Evolutionary conservation across 2,888 invertebrate genomes (phyloP).

Genomic region (Lucinisca nassula): DNA sequence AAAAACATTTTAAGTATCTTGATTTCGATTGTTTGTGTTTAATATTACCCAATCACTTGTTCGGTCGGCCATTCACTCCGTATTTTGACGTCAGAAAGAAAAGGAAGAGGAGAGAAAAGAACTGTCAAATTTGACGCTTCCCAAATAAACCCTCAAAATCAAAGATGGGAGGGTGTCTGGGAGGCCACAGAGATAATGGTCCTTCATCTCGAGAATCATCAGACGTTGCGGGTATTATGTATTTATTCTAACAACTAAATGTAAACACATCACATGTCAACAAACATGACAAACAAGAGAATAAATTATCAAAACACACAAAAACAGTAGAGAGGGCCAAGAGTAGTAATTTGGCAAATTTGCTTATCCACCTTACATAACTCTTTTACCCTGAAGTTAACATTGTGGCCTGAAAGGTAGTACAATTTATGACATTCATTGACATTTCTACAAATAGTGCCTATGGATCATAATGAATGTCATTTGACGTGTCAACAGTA

Average conservation of each 20-base stretch:
- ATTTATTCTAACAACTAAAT: background rate
- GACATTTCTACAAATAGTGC: too few species aligned
- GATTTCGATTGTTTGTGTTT: too few species aligned
- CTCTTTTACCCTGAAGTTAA: too few species aligned
- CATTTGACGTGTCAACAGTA: too few species aligned
- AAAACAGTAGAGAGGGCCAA: too few species aligned
- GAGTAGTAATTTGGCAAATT: too few species aligned
- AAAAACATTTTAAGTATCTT: too few species aligned
- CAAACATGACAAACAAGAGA: background rate
- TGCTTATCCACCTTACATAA: too few species aligned
- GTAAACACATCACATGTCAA: background rate
- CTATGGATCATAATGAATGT: too few species aligned
- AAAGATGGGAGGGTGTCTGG: slow-evolving; percentile 87
- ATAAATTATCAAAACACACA: background rate
- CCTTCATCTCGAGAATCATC: slow-evolving; percentile 86
- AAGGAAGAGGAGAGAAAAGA: background rate
- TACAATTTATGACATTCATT: too few species aligned
- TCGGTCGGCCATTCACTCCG: background rate
- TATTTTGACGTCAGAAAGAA: slow-evolving; percentile 16
- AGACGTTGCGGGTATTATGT: slow-evolving; percentile 84
- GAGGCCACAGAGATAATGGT: slow-evolving; percentile 84
- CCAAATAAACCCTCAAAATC: slow-evolving; percentile 51
- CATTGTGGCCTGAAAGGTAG: too few species aligned
- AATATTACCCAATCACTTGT: background rate
- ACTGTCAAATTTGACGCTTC: slow-evolving; percentile 17